Evolutionary conservation across 2,888 invertebrate species (phyloP).

Genomic region (Drepana falcataria): DNA sequence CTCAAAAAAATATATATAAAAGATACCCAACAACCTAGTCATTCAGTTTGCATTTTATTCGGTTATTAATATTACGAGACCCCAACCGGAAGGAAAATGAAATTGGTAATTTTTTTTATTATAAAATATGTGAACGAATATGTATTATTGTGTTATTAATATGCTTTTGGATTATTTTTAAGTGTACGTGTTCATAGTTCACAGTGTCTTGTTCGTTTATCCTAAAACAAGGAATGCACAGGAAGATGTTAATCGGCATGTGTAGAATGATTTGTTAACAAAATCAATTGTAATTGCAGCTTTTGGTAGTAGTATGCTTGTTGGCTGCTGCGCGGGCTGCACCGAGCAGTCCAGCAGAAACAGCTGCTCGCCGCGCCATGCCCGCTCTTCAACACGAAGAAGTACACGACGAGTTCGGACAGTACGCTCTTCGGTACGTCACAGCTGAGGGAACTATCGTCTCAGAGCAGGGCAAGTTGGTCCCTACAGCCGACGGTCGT

Average conservation of each 20-base stretch:
- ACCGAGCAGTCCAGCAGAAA: constrained; percentile 18
- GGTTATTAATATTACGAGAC: not conserved
- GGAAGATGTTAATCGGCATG: no score
- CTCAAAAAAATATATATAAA: not conserved
- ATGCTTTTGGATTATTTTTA: no score
- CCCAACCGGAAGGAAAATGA: not conserved
- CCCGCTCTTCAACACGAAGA: constrained; percentile 43
- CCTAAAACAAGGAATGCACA: no score
- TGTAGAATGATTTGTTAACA: no score
- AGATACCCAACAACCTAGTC: not conserved
- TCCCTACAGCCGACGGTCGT: constrained; percentile 32
- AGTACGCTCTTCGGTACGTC: constrained; percentile 47
- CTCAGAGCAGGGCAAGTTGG: constrained; percentile 42
- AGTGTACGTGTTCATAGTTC: no score
- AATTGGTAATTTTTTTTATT: not conserved
- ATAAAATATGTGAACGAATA: no score
- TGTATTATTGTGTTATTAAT: no score
- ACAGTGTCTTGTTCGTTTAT: no score
- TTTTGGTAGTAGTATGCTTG: constrained; percentile 27
- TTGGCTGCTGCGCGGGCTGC: constrained; percentile 28
- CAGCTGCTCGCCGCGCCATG: constrained; percentile 22
- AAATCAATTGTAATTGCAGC: constrained; percentile 30
- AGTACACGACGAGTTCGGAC: constrained; percentile 43
- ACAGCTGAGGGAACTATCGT: constrained; percentile 51
- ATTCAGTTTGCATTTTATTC: not conserved